Base-by-base conservation (phyloP, 2,113 vertebrate genomes). In the Polypterus senegalus region DNA sequence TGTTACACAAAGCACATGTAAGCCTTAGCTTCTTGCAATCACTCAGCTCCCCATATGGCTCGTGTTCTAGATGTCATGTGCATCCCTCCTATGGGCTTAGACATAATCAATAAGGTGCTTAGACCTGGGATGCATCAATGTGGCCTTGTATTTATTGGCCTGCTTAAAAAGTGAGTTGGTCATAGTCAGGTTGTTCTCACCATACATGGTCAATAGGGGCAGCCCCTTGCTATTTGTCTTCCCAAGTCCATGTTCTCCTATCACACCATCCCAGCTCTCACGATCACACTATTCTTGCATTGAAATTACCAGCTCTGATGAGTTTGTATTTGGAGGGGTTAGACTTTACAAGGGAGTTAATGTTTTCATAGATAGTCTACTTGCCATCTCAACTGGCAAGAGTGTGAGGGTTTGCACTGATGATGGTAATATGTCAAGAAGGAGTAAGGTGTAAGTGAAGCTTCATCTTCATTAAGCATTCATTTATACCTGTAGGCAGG, bases 101-200 rank as follows among this genome's bases (percentile, higher is more conserved):
- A 54, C 54, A 54, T 54, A 54, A 11, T 54, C 54, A 54, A 54
- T 54, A 3, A 54, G 11, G 54, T 54, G 54, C 54, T 11, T 10
- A 54, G 54, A 54, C 54, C 11, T 9, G 9, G 54, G 54, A 11
- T 54, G 54, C 54, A 54, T 54, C 54, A 9, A 54, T 54, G 54
- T 10, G 9, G 3, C 11, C 11, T 3, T 54, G 3, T 54, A 10
- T 9, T 11, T 9, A 11, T 54, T 54, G 9, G 54, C 54, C 9
- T 27, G 54, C 3, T 54, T 9, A 3, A 54, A 54, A 3, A 54
- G 11, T 10, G 54, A 10, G 54, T 54, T 54, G 9, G 54, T 54
- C 9, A 54, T 54, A 9, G 11, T 9, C 3, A 3, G 3, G 54
- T 54, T 11, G 11, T 54, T 9, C 54, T 10, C 11, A 54, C 11